These are phyloP conservation scores for Epinotia bilunana DNA, from an alignment of 2,888 invertebrate genomes.

Conservation along the genomic window DNA sequence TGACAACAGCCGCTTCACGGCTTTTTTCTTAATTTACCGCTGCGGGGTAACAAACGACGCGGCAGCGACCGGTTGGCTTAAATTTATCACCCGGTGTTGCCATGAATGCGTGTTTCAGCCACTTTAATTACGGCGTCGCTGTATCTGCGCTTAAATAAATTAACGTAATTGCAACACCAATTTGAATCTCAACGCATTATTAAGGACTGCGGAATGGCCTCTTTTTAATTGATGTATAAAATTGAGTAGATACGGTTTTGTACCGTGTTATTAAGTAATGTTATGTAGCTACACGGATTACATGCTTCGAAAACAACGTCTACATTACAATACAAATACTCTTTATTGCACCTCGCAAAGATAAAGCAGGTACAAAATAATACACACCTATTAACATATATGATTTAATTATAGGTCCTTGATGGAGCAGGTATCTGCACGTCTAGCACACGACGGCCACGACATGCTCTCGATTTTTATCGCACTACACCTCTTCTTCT, in stretches of 20 bases:
- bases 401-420: too few relatives aligned
- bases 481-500: too few relatives aligned
- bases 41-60: constrained; percentile 53
- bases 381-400: too few relatives aligned
- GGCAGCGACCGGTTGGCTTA: constrained; percentile 49
- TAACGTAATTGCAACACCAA: constrained; percentile 54
- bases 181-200: constrained; percentile 30
- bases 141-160: constrained; percentile 60
- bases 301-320: too few relatives aligned
- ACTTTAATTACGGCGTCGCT: constrained; percentile 63
- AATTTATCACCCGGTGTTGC: constrained; percentile 65
- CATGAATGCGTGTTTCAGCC: constrained; percentile 66
- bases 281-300: too few relatives aligned
- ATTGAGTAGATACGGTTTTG: background rate
- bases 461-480: too few relatives aligned
- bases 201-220: constrained; percentile 1
- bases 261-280: too few relatives aligned
- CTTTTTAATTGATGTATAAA: background rate
- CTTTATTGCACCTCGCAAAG: too few relatives aligned
- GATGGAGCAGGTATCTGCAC: too few relatives aligned
- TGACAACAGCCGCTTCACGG: background rate
- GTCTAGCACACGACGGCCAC: too few relatives aligned
- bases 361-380: too few relatives aligned
- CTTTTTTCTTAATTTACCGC: constrained; percentile 1
- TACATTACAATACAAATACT: too few relatives aligned